phyloP scores from a whole-genome alignment of 2,797 vertebrate genomes.

The Etheostoma perlongum region DNA sequence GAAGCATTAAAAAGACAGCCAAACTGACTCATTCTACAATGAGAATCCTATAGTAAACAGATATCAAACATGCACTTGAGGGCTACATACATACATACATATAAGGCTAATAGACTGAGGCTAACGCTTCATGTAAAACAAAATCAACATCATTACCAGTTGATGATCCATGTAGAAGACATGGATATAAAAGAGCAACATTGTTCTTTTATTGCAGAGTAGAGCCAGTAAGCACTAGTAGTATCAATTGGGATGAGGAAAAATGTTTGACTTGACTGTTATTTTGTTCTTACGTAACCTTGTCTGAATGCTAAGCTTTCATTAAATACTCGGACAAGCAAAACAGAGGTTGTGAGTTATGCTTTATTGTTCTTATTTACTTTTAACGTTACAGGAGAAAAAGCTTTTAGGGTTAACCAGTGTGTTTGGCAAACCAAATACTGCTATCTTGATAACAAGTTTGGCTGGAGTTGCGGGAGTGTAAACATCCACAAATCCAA shows the following conservation, averaged over 20 bases:
- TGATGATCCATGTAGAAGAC: background rate
- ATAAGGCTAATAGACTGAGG: background rate
- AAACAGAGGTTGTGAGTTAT: background rate
- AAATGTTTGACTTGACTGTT: background rate
- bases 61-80: background rate
- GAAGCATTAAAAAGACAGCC: no score
- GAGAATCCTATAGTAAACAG: background rate
- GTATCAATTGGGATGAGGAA: background rate
- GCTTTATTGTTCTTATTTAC: background rate
- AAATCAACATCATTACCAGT: background rate
- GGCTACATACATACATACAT: background rate
- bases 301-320: background rate
- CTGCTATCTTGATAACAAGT: background rate
- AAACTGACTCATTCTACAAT: background rate
- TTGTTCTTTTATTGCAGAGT: background rate
- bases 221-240: background rate
- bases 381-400: background rate
- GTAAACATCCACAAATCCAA: constrained; percentile 17
- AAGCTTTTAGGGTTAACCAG: background rate
- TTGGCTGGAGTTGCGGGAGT: constrained; percentile 5
- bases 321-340: background rate
- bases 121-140: background rate
- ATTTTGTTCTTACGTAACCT: background rate
- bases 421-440: constrained; percentile 4
- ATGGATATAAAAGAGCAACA: background rate